phyloP scores from a whole-genome alignment of 2,113 vertebrate species.

The Misgurnus anguillicaudatus region DNA sequence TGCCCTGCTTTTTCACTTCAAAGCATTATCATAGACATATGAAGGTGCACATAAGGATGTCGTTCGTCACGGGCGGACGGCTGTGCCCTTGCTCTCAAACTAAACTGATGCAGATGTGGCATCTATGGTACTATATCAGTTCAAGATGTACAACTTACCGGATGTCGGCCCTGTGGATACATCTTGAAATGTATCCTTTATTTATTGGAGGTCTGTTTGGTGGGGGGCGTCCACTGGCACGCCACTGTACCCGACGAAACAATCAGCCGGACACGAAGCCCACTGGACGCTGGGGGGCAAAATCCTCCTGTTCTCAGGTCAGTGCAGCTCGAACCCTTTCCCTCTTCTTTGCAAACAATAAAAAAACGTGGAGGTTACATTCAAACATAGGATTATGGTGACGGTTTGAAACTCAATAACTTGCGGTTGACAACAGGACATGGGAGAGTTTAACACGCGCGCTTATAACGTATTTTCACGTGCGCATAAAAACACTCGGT shows the following conservation, averaged over 20 bases:
- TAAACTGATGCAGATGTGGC: slow-evolving; percentile 52
- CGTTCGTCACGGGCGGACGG: slow-evolving; percentile 32
- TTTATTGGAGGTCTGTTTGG: slow-evolving; percentile 63
- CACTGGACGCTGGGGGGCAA: slow-evolving; percentile 42
- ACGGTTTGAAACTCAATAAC: slow-evolving; percentile 7
- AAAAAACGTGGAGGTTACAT: slow-evolving; percentile 27
- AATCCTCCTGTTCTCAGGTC: slow-evolving; percentile 33
- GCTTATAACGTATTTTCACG: background rate
- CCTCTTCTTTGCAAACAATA: slow-evolving; percentile 29
- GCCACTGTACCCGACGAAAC: slow-evolving; percentile 55
- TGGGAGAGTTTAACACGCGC: background rate
- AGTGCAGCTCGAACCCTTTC: slow-evolving; percentile 21
- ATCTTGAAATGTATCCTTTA: slow-evolving; percentile 81
- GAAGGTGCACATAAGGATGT: slow-evolving; percentile 39
- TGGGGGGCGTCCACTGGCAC: slow-evolving; percentile 54
- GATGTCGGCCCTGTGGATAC: slow-evolving; percentile 96
- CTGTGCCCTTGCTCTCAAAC: slow-evolving; percentile 20
- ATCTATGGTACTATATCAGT: slow-evolving; percentile 46
- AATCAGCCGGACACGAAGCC: slow-evolving; percentile 55
- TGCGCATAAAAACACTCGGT: slow-evolving; percentile 12
- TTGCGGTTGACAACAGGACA: background rate
- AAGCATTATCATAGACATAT: slow-evolving; percentile 28
- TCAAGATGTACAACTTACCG: slow-evolving; percentile 80
- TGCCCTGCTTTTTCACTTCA: slow-evolving; percentile 31
- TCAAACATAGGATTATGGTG: background rate